Percentiles rank a stretch among this genome's conserved stretches.
Evolutionary conservation across 30 jellyfish, hydroid and myxozoan species (phyloP).

Genomic region (Hydractinia symbiolongicarpus): DNA sequence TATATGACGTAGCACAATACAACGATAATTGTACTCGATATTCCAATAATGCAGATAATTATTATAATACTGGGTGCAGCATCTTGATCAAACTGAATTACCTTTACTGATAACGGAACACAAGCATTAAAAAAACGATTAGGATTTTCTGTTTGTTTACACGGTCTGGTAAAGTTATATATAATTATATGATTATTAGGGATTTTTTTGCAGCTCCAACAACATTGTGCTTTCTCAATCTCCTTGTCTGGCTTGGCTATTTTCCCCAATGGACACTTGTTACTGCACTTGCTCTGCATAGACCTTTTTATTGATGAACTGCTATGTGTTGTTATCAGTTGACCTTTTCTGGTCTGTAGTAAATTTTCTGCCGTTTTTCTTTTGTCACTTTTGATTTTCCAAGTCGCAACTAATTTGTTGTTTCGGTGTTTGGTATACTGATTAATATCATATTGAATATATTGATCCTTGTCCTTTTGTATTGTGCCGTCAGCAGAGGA

Average conservation of each 20-base stretch:
- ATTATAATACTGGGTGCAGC: not conserved
- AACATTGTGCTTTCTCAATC: not conserved
- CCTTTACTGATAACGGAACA: not conserved
- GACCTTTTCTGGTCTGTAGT: not conserved
- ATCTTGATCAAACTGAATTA: not conserved
- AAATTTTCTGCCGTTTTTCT: not conserved
- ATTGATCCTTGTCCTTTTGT: slow-evolving; percentile 31
- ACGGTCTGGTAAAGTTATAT: not conserved
- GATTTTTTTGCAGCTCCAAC: not conserved
- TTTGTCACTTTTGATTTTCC: not conserved
- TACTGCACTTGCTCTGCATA: not conserved
- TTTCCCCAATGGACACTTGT: not conserved
- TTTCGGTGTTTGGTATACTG: not conserved
- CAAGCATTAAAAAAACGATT: not conserved
- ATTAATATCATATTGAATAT: slow-evolving; percentile 32
- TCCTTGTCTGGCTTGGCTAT: not conserved
- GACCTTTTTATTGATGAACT: too few relatives aligned
- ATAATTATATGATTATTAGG: not conserved
- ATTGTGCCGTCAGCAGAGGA: slow-evolving; percentile 57
- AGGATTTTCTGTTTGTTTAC: not conserved
- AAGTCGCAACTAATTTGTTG: not conserved
- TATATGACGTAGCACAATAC: not conserved
- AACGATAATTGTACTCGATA: too few relatives aligned
- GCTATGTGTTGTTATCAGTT: too few relatives aligned
- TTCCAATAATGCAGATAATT: too few relatives aligned